phyloP scores from a whole-genome alignment of 2,797 vertebrate species.

The Chelon auratus region DNA sequence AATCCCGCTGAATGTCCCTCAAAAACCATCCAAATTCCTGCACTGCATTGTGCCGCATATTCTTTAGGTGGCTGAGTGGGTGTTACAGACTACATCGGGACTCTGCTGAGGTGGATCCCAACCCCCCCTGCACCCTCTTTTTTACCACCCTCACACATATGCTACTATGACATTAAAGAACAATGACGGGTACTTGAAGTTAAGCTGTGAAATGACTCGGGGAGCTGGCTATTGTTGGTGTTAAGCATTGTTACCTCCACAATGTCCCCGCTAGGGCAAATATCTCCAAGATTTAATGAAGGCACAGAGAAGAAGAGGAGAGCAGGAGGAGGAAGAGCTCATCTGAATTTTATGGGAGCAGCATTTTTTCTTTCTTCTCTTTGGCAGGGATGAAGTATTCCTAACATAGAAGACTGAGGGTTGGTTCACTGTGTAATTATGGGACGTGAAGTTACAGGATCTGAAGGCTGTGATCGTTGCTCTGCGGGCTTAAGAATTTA shows the following conservation, averaged over 20 bases:
- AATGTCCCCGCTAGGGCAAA: constrained; percentile 51
- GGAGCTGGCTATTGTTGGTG: constrained; percentile 76
- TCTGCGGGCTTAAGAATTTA: constrained; percentile 28
- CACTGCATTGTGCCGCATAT: constrained; percentile 45
- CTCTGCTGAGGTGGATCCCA: constrained; percentile 44
- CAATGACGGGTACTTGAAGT: constrained; percentile 79
- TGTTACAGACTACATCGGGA: constrained; percentile 63
- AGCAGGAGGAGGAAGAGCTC: constrained; percentile 12
- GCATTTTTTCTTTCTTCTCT: constrained; percentile 38
- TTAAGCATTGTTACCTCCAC: constrained; percentile 77
- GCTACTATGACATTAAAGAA: constrained; percentile 71
- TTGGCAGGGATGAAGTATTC: constrained; percentile 46
- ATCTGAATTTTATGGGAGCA: constrained; percentile 59
- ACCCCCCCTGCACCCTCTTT: constrained; percentile 10
- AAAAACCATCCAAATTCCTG: constrained; percentile 67
- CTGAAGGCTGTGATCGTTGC: constrained; percentile 46
- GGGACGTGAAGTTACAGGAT: constrained; percentile 48
- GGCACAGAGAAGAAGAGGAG: constrained; percentile 18
- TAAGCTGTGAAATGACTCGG: constrained; percentile 70
- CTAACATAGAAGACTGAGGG: constrained; percentile 60
- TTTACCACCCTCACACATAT: constrained; percentile 76
- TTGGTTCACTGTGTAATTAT: constrained; percentile 55
- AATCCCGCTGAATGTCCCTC: constrained; percentile 42
- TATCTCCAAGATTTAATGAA: constrained; percentile 43
- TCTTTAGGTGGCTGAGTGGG: constrained; percentile 48